Percentiles rank a stretch among this genome's conserved stretches.
These are phyloP conservation scores for Macroramphosus scolopax DNA, from an alignment of 2,797 vertebrate genomes.

Conservation along the genomic window DNA sequence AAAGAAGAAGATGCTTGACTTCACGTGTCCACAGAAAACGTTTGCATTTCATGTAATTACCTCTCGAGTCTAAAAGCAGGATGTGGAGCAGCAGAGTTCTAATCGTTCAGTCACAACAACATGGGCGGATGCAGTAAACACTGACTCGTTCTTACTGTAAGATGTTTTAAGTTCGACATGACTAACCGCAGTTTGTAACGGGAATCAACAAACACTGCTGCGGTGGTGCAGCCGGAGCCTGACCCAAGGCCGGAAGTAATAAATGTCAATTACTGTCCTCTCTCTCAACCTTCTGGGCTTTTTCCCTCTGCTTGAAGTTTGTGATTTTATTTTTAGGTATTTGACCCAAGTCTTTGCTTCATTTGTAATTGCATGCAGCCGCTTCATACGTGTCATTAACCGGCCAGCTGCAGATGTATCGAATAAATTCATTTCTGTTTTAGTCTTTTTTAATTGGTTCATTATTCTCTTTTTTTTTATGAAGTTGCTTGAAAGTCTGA, in stretches of 20 bases:
- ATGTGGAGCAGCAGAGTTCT: no score
- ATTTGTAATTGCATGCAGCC: constrained; percentile 53
- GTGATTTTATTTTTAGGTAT: constrained; percentile 41
- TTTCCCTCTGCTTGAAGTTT: constrained; percentile 24
- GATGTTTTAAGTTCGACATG: constrained; percentile 45
- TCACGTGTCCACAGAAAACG: not conserved
- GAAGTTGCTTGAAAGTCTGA: constrained; percentile 11
- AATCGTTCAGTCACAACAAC: constrained; percentile 32
- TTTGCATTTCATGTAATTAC: constrained; percentile 20
- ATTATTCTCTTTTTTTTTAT: constrained; percentile 17
- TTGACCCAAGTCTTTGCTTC: constrained; percentile 26
- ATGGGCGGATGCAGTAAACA: constrained; percentile 48
- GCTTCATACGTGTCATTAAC: constrained; percentile 29
- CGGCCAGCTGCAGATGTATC: constrained; percentile 38
- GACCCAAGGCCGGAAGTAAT: constrained; percentile 52
- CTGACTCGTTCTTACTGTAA: constrained; percentile 52
- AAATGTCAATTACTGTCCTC: constrained; percentile 45
- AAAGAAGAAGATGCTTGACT: no score
- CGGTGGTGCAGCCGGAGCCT: constrained; percentile 27
- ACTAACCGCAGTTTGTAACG: constrained; percentile 56
- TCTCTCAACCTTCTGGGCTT: constrained; percentile 16
- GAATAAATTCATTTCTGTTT: constrained; percentile 23
- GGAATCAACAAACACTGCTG: constrained; percentile 48
- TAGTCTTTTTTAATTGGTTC: constrained; percentile 29
- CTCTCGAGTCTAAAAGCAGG: constrained; percentile 18